phyloP scores from a whole-genome alignment of 2,797 vertebrate genomes.

The Rallus crepitans region DNA sequence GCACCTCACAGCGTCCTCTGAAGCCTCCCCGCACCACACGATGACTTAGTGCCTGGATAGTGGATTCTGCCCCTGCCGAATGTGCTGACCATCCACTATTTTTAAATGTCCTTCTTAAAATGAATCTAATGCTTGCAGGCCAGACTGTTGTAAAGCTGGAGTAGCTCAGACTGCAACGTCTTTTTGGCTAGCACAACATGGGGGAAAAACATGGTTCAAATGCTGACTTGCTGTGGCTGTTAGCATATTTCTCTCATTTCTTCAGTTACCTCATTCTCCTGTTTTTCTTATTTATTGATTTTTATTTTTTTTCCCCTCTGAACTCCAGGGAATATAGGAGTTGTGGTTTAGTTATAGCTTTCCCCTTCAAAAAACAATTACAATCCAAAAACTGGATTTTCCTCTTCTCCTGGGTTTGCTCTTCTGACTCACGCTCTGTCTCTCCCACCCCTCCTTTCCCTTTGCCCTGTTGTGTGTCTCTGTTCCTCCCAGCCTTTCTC shows the following conservation, averaged over 20 bases:
- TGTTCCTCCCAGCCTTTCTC: background rate
- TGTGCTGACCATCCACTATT: background rate
- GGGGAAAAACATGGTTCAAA: background rate
- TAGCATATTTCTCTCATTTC: background rate
- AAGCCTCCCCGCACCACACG: background rate
- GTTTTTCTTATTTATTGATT: background rate
- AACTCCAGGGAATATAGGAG: background rate
- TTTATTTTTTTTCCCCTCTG: background rate
- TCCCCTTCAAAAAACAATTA: background rate
- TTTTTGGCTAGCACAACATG: background rate
- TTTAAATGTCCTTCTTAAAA: background rate
- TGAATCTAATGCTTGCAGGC: background rate
- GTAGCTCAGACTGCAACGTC: background rate
- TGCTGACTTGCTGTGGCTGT: background rate
- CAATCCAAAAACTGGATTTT: background rate
- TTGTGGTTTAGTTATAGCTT: background rate
- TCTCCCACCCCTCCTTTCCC: background rate
- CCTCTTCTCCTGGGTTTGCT: background rate
- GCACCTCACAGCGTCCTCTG: background rate
- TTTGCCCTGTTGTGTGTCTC: background rate
- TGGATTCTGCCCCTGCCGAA: background rate
- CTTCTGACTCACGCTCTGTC: background rate
- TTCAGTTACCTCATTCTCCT: background rate
- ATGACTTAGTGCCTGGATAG: background rate
- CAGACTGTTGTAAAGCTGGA: background rate